These are phyloP conservation scores for Himalopsyche phryganea DNA, from an alignment of 1,140 invertebrate species.

Conservation along the genomic window DNA sequence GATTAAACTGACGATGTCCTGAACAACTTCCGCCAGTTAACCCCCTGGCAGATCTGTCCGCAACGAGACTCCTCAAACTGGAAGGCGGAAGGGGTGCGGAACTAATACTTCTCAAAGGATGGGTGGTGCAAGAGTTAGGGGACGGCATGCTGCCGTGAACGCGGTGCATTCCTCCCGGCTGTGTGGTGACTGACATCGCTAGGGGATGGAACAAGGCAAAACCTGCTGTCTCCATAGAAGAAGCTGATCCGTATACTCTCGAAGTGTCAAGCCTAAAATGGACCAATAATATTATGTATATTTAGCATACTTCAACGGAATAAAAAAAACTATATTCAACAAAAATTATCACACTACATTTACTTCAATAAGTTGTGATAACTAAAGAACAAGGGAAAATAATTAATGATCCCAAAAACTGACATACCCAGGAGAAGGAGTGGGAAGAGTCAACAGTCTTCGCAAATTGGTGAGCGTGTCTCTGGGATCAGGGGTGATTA, in stretches of 20 bases:
- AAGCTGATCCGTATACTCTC: slow-evolving; percentile 18
- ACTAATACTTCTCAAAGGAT: slow-evolving; percentile 37
- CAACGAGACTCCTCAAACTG: slow-evolving; percentile 47
- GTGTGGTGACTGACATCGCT: slow-evolving; percentile 20
- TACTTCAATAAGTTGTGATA: too few relatives aligned
- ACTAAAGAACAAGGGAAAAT: not conserved
- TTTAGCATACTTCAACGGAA: too few relatives aligned
- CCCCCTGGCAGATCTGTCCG: slow-evolving; percentile 33
- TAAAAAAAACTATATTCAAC: too few relatives aligned
- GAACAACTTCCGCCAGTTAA: slow-evolving; percentile 34
- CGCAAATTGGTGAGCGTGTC: slow-evolving; percentile 46
- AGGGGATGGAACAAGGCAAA: slow-evolving; percentile 8
- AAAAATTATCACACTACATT: too few relatives aligned
- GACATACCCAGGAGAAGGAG: slow-evolving; percentile 11
- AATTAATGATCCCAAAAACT: too few relatives aligned
- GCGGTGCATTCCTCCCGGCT: slow-evolving; percentile 15
- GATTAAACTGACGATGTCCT: slow-evolving; percentile 41
- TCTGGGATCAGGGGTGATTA: slow-evolving; percentile 42
- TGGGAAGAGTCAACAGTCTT: slow-evolving; percentile 38
- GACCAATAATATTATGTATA: slow-evolving; percentile 1
- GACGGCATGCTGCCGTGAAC: not conserved
- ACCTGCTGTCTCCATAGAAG: slow-evolving; percentile 27
- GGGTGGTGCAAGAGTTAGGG: slow-evolving; percentile 35
- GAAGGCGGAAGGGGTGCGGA: too few relatives aligned
- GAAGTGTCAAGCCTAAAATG: slow-evolving; percentile 23